These are phyloP conservation scores for cattle (Bos taurus) DNA, from an alignment of 2,113 vertebrate species.

Conservation along the genomic window DNA sequence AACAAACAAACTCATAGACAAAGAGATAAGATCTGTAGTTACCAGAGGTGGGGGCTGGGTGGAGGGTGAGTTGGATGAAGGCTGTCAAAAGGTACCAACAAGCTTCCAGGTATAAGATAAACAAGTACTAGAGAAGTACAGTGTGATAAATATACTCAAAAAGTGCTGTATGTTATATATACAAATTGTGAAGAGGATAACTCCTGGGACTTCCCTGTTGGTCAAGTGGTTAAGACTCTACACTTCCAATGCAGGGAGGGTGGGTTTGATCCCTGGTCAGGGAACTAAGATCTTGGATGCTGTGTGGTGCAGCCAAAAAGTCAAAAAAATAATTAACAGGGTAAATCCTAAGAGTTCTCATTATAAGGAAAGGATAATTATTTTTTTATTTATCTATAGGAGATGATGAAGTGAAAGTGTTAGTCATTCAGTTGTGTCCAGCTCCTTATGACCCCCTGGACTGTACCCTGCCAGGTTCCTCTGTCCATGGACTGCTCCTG, in stretches of 20 bases:
- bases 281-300: neutral
- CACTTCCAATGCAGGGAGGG: neutral
- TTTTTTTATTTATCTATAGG: neutral
- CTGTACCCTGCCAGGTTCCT: neutral
- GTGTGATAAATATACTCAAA: neutral
- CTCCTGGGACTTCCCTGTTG: neutral
- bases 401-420: neutral
- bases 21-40: neutral
- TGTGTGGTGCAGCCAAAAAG: neutral
- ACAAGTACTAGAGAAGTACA: neutral
- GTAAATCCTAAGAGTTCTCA: neutral
- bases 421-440: neutral
- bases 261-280: neutral
- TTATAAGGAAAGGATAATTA: neutral
- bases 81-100: too few species aligned
- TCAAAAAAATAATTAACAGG: neutral
- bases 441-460: neutral
- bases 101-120: neutral
- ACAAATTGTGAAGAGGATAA: neutral
- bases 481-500: neutral
- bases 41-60: too few species aligned
- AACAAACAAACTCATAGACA: neutral
- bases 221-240: neutral
- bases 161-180: neutral
- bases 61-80: neutral